Percentiles rank a stretch among this genome's conserved stretches.
phyloP scores from a whole-genome alignment of 2,797 vertebrate species.

The Streptopelia turtur region DNA sequence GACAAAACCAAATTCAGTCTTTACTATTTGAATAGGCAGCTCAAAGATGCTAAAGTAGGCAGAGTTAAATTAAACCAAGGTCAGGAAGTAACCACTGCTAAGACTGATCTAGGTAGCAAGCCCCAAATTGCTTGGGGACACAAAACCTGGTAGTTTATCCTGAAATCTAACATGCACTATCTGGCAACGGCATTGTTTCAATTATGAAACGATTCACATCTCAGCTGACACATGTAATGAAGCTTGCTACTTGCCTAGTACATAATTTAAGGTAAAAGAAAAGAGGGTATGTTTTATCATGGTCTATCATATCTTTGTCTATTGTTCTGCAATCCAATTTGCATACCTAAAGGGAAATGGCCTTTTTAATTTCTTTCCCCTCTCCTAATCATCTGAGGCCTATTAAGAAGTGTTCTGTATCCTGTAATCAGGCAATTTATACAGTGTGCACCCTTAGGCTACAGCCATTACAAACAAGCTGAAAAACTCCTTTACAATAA shows the following conservation, averaged over 20 bases:
- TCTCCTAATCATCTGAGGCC: constrained; percentile 92
- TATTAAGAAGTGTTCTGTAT: constrained; percentile 85
- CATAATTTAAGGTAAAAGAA: constrained; percentile 72
- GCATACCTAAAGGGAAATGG: constrained; percentile 91
- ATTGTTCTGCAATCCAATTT: constrained; percentile 87
- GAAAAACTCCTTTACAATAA: constrained; percentile 89
- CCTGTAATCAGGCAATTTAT: constrained; percentile 96
- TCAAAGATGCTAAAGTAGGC: constrained; percentile 22
- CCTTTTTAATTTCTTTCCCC: constrained; percentile 87
- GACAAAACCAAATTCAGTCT: constrained; percentile 4
- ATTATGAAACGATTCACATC: constrained; percentile 70
- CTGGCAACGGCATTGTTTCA: constrained; percentile 63
- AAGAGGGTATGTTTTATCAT: constrained; percentile 71
- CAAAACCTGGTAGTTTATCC: constrained; percentile 25
- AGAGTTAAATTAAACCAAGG: constrained; percentile 54
- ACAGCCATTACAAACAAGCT: constrained; percentile 84
- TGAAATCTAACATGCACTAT: constrained; percentile 25
- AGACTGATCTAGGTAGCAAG: constrained; percentile 1
- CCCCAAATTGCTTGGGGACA: background rate
- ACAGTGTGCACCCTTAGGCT: constrained; percentile 83
- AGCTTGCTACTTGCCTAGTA: constrained; percentile 63
- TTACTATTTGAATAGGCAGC: background rate
- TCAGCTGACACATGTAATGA: constrained; percentile 59
- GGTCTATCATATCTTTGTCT: constrained; percentile 75
- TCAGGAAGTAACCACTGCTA: constrained; percentile 26